These are phyloP conservation scores for Apostichopus parvimensis DNA, from an alignment of 35 echinoderm and acorn worm genomes.

Conservation along the genomic window DNA sequence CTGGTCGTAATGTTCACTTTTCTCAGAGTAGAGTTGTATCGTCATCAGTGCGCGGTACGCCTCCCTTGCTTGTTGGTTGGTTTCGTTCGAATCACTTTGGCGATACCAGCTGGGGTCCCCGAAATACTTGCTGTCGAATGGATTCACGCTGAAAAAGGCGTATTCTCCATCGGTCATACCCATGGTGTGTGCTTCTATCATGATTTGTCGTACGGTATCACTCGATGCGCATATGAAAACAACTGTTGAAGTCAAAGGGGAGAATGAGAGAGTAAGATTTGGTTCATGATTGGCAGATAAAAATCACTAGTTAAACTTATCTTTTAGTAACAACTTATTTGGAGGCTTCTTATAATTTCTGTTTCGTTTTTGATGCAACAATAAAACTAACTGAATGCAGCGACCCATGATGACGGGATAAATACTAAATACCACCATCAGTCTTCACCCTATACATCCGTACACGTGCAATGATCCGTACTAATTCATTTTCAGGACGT, in stretches of 20 bases:
- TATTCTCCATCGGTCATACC: constrained; percentile 87
- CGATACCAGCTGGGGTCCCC: constrained; percentile 77
- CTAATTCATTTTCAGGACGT: too few relatives aligned
- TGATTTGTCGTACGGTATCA: constrained; percentile 83
- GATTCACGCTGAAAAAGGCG: constrained; percentile 91
- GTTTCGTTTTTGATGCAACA: too few relatives aligned
- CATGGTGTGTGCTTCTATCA: constrained; percentile 81
- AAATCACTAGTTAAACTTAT: too few relatives aligned
- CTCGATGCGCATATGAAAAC: constrained; percentile 95
- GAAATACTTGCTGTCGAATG: constrained; percentile 85
- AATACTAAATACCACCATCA: too few relatives aligned
- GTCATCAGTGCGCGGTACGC: constrained; percentile 91
- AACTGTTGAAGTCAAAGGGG: constrained; percentile 55
- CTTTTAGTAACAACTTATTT: too few relatives aligned
- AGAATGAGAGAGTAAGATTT: neutral
- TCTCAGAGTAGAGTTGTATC: constrained; percentile 68
- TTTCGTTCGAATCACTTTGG: constrained; percentile 42
- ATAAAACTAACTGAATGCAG: too few relatives aligned
- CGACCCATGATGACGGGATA: too few relatives aligned
- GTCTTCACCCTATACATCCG: too few relatives aligned
- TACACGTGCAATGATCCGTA: too few relatives aligned
- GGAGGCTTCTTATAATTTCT: too few relatives aligned
- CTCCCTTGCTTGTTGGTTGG: constrained; percentile 67
- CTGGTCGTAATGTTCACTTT: constrained; percentile 50
- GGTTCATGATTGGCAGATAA: too few relatives aligned